phyloP scores from a whole-genome alignment of 1,140 invertebrate species.

The Arion vulgaris region DNA sequence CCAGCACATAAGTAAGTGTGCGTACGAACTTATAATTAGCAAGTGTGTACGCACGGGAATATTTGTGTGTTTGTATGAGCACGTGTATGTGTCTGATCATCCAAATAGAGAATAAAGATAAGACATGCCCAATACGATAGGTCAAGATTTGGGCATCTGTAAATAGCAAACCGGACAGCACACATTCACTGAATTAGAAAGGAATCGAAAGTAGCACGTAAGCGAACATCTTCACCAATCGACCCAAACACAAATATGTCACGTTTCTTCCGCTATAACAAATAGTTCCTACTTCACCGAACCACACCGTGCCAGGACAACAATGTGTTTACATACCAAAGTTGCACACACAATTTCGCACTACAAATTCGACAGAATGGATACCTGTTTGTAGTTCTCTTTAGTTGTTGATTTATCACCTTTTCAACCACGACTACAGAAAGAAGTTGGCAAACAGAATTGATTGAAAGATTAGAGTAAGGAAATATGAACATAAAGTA shows the following conservation, averaged over 20 bases:
- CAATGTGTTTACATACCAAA: not conserved
- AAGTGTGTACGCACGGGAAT: no score
- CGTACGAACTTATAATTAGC: no score
- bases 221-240: not conserved
- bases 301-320: not conserved
- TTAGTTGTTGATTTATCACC: not conserved
- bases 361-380: not conserved
- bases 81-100: no score
- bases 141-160: no score
- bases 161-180: no score
- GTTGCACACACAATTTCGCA: not conserved
- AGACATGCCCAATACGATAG: no score
- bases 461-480: no score
- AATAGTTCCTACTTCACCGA: not conserved
- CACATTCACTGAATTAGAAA: no score
- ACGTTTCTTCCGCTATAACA: not conserved
- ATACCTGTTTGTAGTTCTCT: not conserved
- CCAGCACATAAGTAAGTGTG: no score
- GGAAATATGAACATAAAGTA: no score
- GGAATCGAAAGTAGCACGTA: conserved; percentile 1
- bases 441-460: not conserved
- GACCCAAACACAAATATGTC: not conserved
- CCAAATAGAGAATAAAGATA: no score
- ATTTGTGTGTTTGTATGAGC: no score
- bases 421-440: not conserved